A percentile compares a stretch with the other conserved stretches of the same genome.
Conservation (phyloP, 2,113 vertebrate genomes). For the Eudyptes chrysolophus region DNA sequence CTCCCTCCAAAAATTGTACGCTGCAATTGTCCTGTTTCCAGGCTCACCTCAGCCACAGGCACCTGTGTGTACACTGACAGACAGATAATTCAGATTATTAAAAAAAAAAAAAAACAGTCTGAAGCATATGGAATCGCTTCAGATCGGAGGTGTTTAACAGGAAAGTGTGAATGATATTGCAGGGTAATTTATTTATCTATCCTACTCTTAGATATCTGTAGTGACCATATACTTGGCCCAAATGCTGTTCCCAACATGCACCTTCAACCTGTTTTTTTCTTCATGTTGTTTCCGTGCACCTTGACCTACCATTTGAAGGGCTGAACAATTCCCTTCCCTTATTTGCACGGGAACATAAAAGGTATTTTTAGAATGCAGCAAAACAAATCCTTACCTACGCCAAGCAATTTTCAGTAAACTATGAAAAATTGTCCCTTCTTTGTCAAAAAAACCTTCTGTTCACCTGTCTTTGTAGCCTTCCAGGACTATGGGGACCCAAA, state of each 20-base stretch:
- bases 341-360: neutral
- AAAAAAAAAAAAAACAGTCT: neutral
- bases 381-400: neutral
- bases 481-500: neutral
- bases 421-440: neutral
- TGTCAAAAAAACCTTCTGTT: neutral
- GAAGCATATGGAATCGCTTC: neutral
- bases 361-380: slow-evolving; percentile 27
- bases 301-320: slow-evolving; percentile 40
- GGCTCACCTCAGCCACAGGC: neutral
- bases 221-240: neutral
- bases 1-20: neutral
- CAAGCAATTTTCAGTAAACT: neutral
- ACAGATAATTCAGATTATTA: neutral
- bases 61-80: neutral
- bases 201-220: neutral
- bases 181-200: neutral
- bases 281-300: neutral
- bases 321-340: slow-evolving; percentile 31
- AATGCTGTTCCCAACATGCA: neutral
- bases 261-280: slow-evolving; percentile 15
- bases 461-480: neutral
- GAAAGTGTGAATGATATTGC: neutral
- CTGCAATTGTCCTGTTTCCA: neutral
- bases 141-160: neutral